Percentiles rank a stretch among this genome's conserved stretches.
phyloP scores from a whole-genome alignment of 2,113 vertebrate genomes.

The Tricholaema leucomelas region DNA sequence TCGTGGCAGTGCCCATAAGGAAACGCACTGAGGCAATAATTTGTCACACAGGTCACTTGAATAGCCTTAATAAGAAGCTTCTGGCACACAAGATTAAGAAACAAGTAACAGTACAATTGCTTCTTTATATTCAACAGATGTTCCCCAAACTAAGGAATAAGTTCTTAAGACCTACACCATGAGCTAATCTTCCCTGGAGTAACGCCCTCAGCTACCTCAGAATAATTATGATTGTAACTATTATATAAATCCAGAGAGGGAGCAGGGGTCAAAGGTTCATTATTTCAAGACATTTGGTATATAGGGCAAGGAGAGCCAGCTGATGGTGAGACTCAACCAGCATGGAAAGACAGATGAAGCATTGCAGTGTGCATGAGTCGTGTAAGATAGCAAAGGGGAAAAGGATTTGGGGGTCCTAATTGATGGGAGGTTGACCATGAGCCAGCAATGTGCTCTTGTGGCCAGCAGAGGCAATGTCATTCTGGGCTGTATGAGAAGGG shows the following conservation, averaged over 20 bases:
- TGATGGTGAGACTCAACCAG: background rate
- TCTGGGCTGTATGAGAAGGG: too few species aligned
- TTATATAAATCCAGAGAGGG: background rate
- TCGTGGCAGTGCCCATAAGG: background rate
- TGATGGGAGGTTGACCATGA: too few species aligned
- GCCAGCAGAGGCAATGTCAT: too few species aligned
- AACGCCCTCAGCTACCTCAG: background rate
- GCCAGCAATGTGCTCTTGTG: too few species aligned
- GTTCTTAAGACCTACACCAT: background rate
- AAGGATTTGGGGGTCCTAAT: too few species aligned
- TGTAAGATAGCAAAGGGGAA: background rate
- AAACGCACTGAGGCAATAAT: background rate
- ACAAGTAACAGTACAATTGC: background rate
- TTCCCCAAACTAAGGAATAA: background rate
- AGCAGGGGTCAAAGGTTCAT: background rate
- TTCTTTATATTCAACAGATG: constrained; percentile 1
- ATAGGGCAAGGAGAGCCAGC: background rate
- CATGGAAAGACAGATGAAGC: background rate
- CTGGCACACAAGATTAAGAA: background rate
- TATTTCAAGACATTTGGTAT: background rate
- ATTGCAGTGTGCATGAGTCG: background rate
- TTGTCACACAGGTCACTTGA: background rate
- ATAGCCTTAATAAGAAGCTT: background rate
- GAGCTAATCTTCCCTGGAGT: background rate
- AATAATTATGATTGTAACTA: background rate